A percentile compares a stretch with the other conserved stretches of the same genome.
Conservation (phyloP, 2,888 invertebrate species). For the Vanessa cardui region DNA sequence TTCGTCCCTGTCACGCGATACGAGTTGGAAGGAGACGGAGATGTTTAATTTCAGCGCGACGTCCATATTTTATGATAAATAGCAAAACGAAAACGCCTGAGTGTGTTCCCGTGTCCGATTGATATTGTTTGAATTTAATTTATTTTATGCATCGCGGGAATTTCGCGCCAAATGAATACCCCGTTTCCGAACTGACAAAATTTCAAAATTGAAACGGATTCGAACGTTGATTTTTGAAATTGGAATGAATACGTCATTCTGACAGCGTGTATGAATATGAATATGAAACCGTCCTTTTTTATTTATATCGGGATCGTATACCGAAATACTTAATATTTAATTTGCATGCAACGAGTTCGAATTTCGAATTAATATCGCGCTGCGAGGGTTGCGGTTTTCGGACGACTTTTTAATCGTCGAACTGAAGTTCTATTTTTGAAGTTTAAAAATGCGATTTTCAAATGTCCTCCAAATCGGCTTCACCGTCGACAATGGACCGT, state of each 20-base stretch:
- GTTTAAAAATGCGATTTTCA: conserved; percentile 26
- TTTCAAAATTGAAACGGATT: conserved; percentile 45
- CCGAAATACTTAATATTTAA: conserved; percentile 34
- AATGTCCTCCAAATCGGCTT: conserved; percentile 21
- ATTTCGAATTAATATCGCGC: conserved; percentile 2
- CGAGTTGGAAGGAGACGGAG: conserved; percentile 50
- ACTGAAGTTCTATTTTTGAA: conserved; percentile 21
- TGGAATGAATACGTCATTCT: conserved; percentile 53
- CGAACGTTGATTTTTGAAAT: conserved; percentile 50
- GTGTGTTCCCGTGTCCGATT: conserved; percentile 76
- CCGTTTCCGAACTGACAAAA: conserved; percentile 47
- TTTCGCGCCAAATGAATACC: conserved; percentile 64
- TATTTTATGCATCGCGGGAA: conserved; percentile 63
- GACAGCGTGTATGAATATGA: conserved; percentile 50
- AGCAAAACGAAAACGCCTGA: conserved; percentile 64
- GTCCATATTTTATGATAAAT: conserved; percentile 76
- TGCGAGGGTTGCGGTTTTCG: conserved; percentile 11
- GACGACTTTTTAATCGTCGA: conserved; percentile 14
- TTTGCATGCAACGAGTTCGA: conserved; percentile 19
- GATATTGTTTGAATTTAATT: conserved; percentile 75
- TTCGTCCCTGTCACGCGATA: conserved; percentile 50
- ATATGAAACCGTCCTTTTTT: conserved; percentile 31
- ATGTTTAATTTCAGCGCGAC: conserved; percentile 62
- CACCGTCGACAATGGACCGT: conserved; percentile 32
- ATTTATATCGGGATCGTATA: conserved; percentile 10